Evolutionary conservation across 1,140 invertebrate species (phyloP).

Genomic region (Oedothorax gibbosus): DNA sequence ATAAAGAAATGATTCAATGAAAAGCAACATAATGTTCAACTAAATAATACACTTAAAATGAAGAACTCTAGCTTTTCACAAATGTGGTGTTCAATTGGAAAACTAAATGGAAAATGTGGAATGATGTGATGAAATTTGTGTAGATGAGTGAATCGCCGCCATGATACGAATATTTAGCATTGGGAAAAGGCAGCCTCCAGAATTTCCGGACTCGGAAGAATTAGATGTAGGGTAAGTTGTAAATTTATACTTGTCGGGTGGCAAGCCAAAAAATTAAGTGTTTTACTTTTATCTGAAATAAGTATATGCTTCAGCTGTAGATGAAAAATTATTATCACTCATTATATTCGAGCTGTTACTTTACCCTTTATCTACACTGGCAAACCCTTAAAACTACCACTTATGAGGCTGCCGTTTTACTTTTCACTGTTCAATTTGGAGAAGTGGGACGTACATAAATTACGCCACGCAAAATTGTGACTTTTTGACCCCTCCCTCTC

Average conservation of each 20-base stretch:
- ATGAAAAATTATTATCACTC: not conserved
- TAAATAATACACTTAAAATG: not conserved
- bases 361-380: too few species aligned
- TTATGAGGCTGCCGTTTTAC: too few species aligned
- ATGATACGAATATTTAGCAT: slow-evolving; percentile 45
- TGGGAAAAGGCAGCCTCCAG: slow-evolving; percentile 22
- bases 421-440: too few species aligned
- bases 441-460: too few species aligned
- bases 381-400: too few species aligned
- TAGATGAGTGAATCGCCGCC: not conserved
- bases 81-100: not conserved
- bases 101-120: not conserved
- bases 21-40: not conserved
- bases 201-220: slow-evolving; percentile 21
- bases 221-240: slow-evolving; percentile 31
- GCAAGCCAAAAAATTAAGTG: too few species aligned
- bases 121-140: not conserved
- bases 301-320: not conserved
- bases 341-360: too few species aligned
- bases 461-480: too few species aligned
- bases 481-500: too few species aligned
- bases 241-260: too few species aligned
- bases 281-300: not conserved
- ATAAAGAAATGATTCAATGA: not conserved
- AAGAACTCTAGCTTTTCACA: not conserved